Evolutionary conservation across 2,113 vertebrate species (phyloP), one percentile per base, ranked within the genome.

Genomic region (Takifugu flavidus): DNA sequence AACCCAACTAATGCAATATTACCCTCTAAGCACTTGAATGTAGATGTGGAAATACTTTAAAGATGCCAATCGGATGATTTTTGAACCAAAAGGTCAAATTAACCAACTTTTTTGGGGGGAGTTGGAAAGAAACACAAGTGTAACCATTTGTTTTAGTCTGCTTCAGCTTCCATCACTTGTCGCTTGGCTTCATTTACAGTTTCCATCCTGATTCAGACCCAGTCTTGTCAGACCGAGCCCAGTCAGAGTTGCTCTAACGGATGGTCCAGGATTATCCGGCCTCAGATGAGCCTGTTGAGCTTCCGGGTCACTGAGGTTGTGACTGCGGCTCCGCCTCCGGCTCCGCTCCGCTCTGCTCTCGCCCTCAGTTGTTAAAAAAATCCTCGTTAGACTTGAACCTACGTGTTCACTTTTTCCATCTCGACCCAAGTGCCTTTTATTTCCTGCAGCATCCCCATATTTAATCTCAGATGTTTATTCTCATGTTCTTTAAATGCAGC

Each of bases 21-120:
- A 83, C 54, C 57, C 74, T 62, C 55, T 12, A 20, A 77, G 70
- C 78, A 82, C 80, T 72, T 77, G 83, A 84, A 78, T 78, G 74
- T 81, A 71, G 59, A 68, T 56, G 73, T 80, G 75, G 56, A 43
- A 72, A 67, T 64, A 58, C 74, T 55, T 75, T 51, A 45, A 51
- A 46, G 15, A 46, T 7, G 45, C 13, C 13, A 15, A 46, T n/a
- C 1, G 13, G 42, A 20, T 20, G 20, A 20, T 20, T 61, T 53
- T 13, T 13, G 44, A 53, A 28, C 57, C 12, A 29, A 49, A 67
- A 52, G 25, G 4, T 5, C 25, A n/a, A 47, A 47, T 47, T 47
- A 25, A 25, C 7, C 20, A 20, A n/a, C 7, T 49, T 49, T n/a
- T 10, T 67, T 69, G 51, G 56, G 43, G 1, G 44, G 50, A 75